Conservation (phyloP, 2,888 invertebrate genomes). For the Drosophila neoperkinsi region DNA sequence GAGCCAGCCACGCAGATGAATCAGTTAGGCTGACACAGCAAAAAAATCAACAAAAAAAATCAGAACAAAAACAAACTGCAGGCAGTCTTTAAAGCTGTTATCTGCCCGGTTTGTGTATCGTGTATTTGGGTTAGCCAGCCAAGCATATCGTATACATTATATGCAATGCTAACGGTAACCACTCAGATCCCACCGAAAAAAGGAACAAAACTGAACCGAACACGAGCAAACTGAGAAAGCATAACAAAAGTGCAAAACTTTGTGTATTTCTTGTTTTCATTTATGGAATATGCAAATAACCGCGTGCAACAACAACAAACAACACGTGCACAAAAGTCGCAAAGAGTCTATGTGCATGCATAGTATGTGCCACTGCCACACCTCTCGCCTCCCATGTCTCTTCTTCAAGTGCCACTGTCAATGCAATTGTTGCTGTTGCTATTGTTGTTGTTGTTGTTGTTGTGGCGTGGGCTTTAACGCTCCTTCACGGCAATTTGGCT, state of each 20-base stretch:
- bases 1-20: slow-evolving; percentile 64
- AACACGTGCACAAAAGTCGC: slow-evolving; percentile 27
- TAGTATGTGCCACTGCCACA: slow-evolving; percentile 20
- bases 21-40: slow-evolving; percentile 73
- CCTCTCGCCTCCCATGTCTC: not conserved
- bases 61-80: slow-evolving; percentile 37
- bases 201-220: slow-evolving; percentile 11
- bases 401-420: slow-evolving; percentile 22
- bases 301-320: slow-evolving; percentile 29
- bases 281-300: slow-evolving; percentile 46
- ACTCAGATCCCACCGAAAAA: slow-evolving; percentile 23
- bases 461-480: slow-evolving; percentile 40
- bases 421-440: slow-evolving; percentile 40
- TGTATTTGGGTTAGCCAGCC: slow-evolving; percentile 76
- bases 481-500: slow-evolving; percentile 57
- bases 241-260: slow-evolving; percentile 71
- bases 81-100: slow-evolving; percentile 51
- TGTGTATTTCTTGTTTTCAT: slow-evolving; percentile 52
- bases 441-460: slow-evolving; percentile 1
- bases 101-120: slow-evolving; percentile 29
- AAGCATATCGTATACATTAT: slow-evolving; percentile 49
- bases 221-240: slow-evolving; percentile 45
- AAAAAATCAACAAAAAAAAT: slow-evolving; percentile 3
- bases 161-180: slow-evolving; percentile 53
- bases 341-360: slow-evolving; percentile 18